These are phyloP conservation scores for Plebejus anna DNA, from an alignment of 2,888 invertebrate species.

Conservation along the genomic window DNA sequence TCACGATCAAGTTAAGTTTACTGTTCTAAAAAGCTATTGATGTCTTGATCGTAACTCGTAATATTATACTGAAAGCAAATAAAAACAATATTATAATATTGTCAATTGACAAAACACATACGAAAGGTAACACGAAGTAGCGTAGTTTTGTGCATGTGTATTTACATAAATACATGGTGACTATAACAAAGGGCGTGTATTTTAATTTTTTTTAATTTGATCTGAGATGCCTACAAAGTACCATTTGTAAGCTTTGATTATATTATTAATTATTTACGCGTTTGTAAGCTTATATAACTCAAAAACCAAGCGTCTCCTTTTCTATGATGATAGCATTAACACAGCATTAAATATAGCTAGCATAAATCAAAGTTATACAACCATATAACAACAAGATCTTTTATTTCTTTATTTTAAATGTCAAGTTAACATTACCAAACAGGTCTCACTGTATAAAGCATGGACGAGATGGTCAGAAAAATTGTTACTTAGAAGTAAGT, in stretches of 20 bases:
- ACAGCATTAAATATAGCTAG: neutral
- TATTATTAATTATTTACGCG: too few species aligned
- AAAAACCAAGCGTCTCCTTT: neutral
- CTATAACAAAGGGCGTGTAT: too few species aligned
- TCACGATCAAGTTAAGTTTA: too few species aligned
- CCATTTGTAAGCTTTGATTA: neutral
- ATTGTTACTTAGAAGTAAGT: conserved; percentile 14
- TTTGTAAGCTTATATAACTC: neutral
- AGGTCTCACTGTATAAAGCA: conserved; percentile 9
- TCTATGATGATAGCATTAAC: neutral
- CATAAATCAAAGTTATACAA: neutral
- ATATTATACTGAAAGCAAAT: too few species aligned
- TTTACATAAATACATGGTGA: too few species aligned
- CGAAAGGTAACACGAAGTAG: too few species aligned
- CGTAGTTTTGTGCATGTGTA: neutral
- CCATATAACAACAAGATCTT: neutral
- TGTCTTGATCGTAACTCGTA: too few species aligned
- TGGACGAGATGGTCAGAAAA: conserved; percentile 4
- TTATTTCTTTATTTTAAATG: conserved; percentile 16
- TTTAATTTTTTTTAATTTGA: neutral
- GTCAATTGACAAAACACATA: too few species aligned
- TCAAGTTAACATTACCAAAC: conserved; percentile 23
- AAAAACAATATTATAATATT: too few species aligned
- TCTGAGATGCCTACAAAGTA: neutral
- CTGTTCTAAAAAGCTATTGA: too few species aligned